Conservation (phyloP, 2,888 invertebrate species). For the Cheilosia vernalis region DNA sequence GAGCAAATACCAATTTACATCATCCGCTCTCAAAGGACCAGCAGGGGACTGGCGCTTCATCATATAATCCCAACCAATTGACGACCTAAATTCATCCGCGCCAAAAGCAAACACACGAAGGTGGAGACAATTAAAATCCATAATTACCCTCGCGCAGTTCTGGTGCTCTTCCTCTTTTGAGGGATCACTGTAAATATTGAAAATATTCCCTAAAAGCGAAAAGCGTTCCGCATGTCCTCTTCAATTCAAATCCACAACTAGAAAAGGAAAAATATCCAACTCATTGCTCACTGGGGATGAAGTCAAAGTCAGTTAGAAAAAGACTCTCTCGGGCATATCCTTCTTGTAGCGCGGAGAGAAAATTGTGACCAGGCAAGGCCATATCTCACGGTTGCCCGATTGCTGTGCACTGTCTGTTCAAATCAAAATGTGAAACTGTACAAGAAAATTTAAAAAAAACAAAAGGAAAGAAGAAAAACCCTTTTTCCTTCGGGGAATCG, state of each 20-base stretch:
- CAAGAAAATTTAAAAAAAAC: conserved; percentile 37
- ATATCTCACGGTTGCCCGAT: background rate
- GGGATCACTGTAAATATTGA: conserved; percentile 61
- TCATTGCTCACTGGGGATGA: background rate
- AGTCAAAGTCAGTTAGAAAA: conserved; percentile 58
- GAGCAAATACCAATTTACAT: conserved; percentile 69
- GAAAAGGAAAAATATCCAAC: conserved; percentile 2
- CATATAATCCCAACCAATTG: conserved; percentile 28
- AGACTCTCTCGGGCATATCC: conserved; percentile 14
- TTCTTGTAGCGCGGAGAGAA: background rate
- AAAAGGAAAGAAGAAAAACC: conserved; percentile 3
- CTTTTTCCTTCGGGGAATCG: conserved; percentile 19
- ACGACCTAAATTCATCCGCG: conserved; percentile 44
- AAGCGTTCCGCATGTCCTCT: conserved; percentile 27
- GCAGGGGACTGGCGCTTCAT: background rate
- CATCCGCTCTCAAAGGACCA: conserved; percentile 47
- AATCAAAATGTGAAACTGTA: conserved; percentile 21
- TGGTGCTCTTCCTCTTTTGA: background rate
- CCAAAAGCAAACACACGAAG: conserved; percentile 46
- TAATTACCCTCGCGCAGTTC: conserved; percentile 60
- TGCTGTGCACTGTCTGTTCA: conserved; percentile 10
- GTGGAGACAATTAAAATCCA: conserved; percentile 62
- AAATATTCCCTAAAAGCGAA: conserved; percentile 36
- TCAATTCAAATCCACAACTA: conserved; percentile 19
- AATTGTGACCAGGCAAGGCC: conserved; percentile 21